A percentile compares a stretch with the other conserved stretches of the same genome.
Evolutionary conservation across 2,797 vertebrate genomes (phyloP).

Genomic region (Rhinatrema bivittatum): DNA sequence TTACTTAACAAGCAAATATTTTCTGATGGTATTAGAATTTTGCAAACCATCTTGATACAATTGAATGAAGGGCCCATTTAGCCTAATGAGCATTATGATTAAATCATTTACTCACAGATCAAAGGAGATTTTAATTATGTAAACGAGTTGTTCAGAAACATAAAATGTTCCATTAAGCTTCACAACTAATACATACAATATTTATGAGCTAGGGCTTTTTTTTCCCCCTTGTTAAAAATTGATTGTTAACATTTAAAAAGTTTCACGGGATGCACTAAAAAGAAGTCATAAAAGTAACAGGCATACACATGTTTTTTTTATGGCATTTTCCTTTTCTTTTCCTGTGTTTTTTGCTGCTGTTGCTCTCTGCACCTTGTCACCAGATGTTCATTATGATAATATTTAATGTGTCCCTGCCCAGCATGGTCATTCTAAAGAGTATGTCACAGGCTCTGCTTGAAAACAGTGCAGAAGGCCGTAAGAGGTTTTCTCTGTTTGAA

Average conservation of each 20-base stretch:
- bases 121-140: constrained; percentile 70
- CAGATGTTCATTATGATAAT: constrained; percentile 62
- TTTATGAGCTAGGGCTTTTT: constrained; percentile 49
- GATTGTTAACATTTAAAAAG: constrained; percentile 46
- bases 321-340: constrained; percentile 36
- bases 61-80: constrained; percentile 56
- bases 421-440: constrained; percentile 5
- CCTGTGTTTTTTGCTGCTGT: constrained; percentile 11
- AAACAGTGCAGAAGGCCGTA: neutral
- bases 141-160: constrained; percentile 54
- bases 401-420: constrained; percentile 14
- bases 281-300: constrained; percentile 47
- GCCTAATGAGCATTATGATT: constrained; percentile 63
- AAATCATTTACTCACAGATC: constrained; percentile 64
- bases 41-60: constrained; percentile 56
- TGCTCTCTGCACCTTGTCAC: constrained; percentile 44
- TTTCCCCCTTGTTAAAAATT: constrained; percentile 52
- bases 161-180: constrained; percentile 60
- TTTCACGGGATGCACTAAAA: constrained; percentile 30
- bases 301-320: constrained; percentile 51
- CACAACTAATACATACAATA: constrained; percentile 57
- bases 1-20: constrained; percentile 41
- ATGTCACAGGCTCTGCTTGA: neutral
- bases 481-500: neutral
- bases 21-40: constrained; percentile 45